These are phyloP conservation scores for Lithobius niger DNA, from an alignment of 1,140 invertebrate species.

Conservation along the genomic window DNA sequence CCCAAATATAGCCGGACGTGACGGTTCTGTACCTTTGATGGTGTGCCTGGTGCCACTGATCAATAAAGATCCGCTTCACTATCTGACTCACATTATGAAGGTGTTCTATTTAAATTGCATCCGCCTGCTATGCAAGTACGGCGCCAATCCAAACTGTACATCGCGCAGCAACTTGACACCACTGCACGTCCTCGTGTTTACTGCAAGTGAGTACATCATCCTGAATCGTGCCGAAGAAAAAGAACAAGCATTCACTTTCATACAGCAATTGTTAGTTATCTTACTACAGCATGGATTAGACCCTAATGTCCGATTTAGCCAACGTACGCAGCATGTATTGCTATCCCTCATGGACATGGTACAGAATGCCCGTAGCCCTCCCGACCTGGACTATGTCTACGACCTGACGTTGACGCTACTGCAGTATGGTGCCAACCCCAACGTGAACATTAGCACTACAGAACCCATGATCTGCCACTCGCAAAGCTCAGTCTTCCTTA, in stretches of 20 bases:
- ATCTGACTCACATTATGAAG: constrained; percentile 60
- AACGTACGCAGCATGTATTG: constrained; percentile 48
- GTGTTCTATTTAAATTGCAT: constrained; percentile 60
- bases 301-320: constrained; percentile 39
- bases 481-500: constrained; percentile 42
- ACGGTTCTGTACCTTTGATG: constrained; percentile 57
- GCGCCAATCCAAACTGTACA: constrained; percentile 57
- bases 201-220: constrained; percentile 55
- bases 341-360: constrained; percentile 52
- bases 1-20: constrained; percentile 52
- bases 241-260: constrained; percentile 35
- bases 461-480: constrained; percentile 34
- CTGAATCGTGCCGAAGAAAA: constrained; percentile 44
- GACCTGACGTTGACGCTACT: constrained; percentile 50
- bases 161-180: constrained; percentile 53
- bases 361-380: constrained; percentile 44
- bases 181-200: constrained; percentile 55
- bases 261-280: constrained; percentile 45
- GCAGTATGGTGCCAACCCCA: constrained; percentile 49
- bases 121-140: constrained; percentile 46
- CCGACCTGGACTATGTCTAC: constrained; percentile 51
- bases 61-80: constrained; percentile 57
- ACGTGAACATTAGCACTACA: constrained; percentile 32
- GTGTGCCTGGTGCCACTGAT: constrained; percentile 56
- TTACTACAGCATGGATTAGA: constrained; percentile 53